Percentiles rank a stretch among this genome's conserved stretches.
These are phyloP conservation scores for Teinopalpus imperialis DNA, from an alignment of 2,888 invertebrate species.

Conservation along the genomic window DNA sequence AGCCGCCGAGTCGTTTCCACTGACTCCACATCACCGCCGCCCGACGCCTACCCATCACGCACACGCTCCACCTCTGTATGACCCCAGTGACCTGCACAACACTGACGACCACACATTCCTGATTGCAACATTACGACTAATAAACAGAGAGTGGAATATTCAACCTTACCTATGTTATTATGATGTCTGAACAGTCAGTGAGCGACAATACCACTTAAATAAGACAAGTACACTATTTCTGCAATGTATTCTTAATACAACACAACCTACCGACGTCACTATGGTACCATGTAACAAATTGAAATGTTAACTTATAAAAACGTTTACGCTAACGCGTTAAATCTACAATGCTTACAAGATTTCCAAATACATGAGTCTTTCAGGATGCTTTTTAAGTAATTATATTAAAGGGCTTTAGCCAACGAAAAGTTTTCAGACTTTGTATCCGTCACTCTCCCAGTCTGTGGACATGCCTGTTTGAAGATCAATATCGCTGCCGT, in stretches of 20 bases:
- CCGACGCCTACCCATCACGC: conserved; percentile 59
- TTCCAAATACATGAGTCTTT: conserved; percentile 3
- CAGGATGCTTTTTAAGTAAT: conserved; percentile 1
- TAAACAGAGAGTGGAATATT: too few relatives aligned
- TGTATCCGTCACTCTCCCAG: conserved; percentile 7
- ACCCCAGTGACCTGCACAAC: conserved; percentile 46
- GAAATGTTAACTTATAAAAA: conserved; percentile 1
- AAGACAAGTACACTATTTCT: too few relatives aligned
- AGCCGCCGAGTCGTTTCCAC: conserved; percentile 53
- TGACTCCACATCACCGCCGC: conserved; percentile 50
- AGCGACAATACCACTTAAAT: too few relatives aligned
- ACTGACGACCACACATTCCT: conserved; percentile 6
- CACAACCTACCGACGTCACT: neutral
- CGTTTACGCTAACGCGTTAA: conserved; percentile 1
- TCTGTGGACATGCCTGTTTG: conserved; percentile 14
- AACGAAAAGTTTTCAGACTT: conserved; percentile 14
- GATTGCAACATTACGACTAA: neutral
- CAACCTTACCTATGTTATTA: too few relatives aligned
- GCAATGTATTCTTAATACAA: too few relatives aligned
- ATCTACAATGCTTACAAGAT: conserved; percentile 2
- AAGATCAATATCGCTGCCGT: conserved; percentile 21
- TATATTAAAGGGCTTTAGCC: conserved; percentile 4
- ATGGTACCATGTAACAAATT: conserved; percentile 2
- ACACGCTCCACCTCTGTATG: conserved; percentile 66
- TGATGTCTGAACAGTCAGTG: neutral